Conservation (phyloP, 2,888 invertebrate species). For the Drosophila kanekoi region DNA sequence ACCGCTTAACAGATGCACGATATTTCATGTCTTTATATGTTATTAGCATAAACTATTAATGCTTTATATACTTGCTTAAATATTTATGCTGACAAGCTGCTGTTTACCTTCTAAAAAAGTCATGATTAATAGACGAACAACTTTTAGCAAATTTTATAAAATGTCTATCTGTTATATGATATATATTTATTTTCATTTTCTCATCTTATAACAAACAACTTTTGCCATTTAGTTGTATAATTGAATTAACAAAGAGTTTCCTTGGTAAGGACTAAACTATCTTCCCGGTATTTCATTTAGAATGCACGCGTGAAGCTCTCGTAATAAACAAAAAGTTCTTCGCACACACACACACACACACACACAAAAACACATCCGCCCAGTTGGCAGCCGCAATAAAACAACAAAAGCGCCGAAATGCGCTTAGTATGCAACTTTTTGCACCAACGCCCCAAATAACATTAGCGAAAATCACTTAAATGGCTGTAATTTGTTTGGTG, state of each 20-base stretch:
- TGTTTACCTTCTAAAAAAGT: too few species aligned
- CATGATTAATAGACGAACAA: too few species aligned
- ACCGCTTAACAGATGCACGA: too few species aligned
- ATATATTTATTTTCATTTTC: too few species aligned
- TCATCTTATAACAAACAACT: neutral
- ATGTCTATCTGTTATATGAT: too few species aligned
- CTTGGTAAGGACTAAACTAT: conserved; percentile 5
- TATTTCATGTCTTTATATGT: too few species aligned
- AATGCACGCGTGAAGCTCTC: conserved; percentile 16
- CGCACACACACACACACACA: conserved; percentile 6
- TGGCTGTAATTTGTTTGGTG: conserved; percentile 54
- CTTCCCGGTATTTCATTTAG: conserved; percentile 11
- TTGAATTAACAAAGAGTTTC: conserved; percentile 7
- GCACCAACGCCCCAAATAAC: conserved; percentile 45
- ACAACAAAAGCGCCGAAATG: conserved; percentile 24
- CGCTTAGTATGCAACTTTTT: conserved; percentile 54
- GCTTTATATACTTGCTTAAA: too few species aligned
- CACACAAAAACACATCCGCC: conserved; percentile 11
- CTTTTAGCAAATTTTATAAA: too few species aligned
- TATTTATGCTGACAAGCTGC: too few species aligned
- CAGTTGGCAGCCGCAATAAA: conserved; percentile 10
- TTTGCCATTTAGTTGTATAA: neutral
- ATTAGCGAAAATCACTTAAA: conserved; percentile 63
- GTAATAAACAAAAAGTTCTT: conserved; percentile 28
- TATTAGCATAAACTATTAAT: too few species aligned